Evolutionary conservation across 2,113 vertebrate species (phyloP), one percentile per base, ranked within the genome.

Genomic region (Mola mola): DNA sequence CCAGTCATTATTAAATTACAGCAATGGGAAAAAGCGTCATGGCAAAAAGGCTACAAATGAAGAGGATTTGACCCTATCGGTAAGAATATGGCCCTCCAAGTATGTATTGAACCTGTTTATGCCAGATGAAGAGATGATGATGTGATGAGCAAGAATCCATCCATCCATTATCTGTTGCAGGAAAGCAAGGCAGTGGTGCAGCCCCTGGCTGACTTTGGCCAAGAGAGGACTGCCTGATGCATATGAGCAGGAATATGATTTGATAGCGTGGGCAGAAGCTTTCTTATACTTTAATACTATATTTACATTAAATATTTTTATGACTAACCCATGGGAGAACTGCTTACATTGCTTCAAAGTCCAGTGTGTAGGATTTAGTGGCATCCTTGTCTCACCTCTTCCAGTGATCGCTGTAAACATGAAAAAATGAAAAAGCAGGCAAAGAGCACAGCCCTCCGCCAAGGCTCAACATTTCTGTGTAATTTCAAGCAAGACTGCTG

Each of bases 1-100:
- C 20, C 2, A 53, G 40, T 75, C 15, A 66, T 71, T 82, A 58
- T 80, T 89, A 78, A 69, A 42, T 91, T 91, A 19, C 89, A 91
- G 87, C 70, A 12, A 15, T 78, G 0, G 6, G 31, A 38, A 13
- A 33, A 0, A 4, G 17, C 28, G 0, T 34, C 46, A 47, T 29
- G 55, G 44, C 12, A 62, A 38, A 20, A 71, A 53, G 17, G 1
- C 52, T 4, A 4, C 50, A 60, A 72, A 66, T 13, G 66, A 26
- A 49, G 85, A 79, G 0, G 10, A 1, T 11, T 5, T 85, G 44
- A 28, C 44, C 17, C 65, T 78, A 12, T 53, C 36, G 76, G 79
- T 91, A 91, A 91, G 82, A 66, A 41, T 66, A 66, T 7, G 38
- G 66, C 17, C 40, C 13, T 3, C 38, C 21, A 10, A 52, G 41